Evolutionary conservation across 2,797 vertebrate species (phyloP).

Genomic region (Psittacula derbiana): DNA sequence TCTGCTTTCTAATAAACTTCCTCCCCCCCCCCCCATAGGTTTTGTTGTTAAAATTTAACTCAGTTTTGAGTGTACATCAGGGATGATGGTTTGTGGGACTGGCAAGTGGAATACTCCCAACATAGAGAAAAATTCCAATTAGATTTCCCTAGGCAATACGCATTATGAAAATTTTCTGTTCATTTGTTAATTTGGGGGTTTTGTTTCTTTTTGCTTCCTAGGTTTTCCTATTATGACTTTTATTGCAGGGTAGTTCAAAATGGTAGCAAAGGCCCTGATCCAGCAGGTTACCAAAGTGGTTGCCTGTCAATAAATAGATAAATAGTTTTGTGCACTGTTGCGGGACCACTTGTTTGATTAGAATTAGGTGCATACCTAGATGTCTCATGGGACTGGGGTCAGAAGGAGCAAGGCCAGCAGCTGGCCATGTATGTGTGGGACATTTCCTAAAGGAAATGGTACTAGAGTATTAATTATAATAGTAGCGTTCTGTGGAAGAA

Average conservation of each 20-base stretch:
- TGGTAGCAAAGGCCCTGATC: neutral
- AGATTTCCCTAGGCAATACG: neutral
- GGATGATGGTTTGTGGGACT: neutral
- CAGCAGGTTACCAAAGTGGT: neutral
- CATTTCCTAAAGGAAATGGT: slow-evolving; percentile 47
- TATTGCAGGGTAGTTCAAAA: neutral
- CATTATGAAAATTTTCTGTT: neutral
- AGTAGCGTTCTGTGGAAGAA: neutral
- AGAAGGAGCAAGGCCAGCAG: neutral
- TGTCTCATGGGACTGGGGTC: neutral
- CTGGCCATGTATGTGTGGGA: neutral
- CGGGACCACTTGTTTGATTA: neutral
- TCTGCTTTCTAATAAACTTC: neutral
- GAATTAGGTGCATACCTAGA: neutral
- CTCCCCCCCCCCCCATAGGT: neutral
- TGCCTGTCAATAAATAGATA: neutral
- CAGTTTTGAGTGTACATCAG: neutral
- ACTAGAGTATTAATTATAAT: neutral
- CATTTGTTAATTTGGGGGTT: neutral
- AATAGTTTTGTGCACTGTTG: neutral
- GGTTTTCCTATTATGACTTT: neutral
- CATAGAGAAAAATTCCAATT: neutral
- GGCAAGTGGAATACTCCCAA: neutral
- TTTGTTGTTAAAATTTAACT: neutral
- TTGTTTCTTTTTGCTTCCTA: neutral